Conservation (phyloP, 1,140 invertebrate genomes). For the Aricia agestis region DNA sequence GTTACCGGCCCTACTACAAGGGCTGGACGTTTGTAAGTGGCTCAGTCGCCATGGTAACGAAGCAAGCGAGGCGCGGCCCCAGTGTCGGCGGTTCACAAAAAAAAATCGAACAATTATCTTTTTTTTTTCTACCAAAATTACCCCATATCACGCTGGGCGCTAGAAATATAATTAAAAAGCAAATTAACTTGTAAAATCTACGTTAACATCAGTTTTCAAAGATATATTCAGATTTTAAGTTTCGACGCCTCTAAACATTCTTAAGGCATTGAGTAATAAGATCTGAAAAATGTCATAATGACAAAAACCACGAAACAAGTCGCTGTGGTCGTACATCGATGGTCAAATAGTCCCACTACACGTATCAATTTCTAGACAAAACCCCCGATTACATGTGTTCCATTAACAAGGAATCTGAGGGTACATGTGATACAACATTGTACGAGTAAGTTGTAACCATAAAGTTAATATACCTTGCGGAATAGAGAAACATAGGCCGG, state of each 20-base stretch:
- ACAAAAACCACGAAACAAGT: neutral
- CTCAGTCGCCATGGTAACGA: constrained; percentile 16
- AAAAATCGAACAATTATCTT: neutral
- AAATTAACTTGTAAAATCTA: neutral
- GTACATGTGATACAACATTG: neutral
- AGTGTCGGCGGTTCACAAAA: constrained; percentile 2
- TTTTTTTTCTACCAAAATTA: neutral
- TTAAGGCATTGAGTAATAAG: neutral
- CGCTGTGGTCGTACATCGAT: constrained; percentile 1
- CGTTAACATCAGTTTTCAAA: neutral
- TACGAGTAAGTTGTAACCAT: too few relatives aligned
- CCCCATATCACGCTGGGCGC: neutral
- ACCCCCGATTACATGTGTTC: neutral
- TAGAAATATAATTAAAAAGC: neutral
- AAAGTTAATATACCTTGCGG: too few relatives aligned
- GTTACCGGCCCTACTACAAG: constrained; percentile 38
- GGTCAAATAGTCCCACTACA: neutral
- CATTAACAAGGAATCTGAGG: neutral
- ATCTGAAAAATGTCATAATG: constrained; percentile 14
- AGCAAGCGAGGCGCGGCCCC: constrained; percentile 2
- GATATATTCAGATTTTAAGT: neutral
- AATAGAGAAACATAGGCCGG: too few relatives aligned
- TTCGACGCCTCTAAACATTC: neutral
- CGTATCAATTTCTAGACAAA: neutral
- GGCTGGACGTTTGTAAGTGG: constrained; percentile 33